These are phyloP conservation scores for Ophraella communa DNA, from an alignment of 2,888 invertebrate species.

Conservation along the genomic window DNA sequence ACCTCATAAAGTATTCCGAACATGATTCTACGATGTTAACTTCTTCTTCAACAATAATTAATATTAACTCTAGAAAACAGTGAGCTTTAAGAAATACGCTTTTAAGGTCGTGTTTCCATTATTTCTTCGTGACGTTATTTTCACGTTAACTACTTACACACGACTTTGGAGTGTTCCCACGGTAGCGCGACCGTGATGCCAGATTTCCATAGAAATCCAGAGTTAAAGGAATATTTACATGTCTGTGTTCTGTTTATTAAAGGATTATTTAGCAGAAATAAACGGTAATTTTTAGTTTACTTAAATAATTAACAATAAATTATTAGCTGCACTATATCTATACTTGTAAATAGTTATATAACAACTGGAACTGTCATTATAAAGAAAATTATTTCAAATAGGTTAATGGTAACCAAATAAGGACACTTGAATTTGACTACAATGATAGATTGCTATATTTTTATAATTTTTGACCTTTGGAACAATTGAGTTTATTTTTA, in stretches of 20 bases:
- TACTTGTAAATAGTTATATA: too few relatives aligned
- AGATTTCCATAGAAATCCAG: neutral
- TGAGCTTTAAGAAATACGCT: conserved; percentile 18
- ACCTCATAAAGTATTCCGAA: conserved; percentile 32
- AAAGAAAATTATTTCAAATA: too few relatives aligned
- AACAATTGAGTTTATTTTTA: too few relatives aligned
- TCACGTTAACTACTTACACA: conserved; percentile 54
- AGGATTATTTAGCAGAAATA: neutral
- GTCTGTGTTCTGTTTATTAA: neutral
- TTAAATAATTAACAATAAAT: too few relatives aligned
- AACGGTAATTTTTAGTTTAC: too few relatives aligned
- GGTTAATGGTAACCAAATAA: too few relatives aligned
- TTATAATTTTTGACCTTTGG: too few relatives aligned
- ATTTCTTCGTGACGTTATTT: conserved; percentile 46
- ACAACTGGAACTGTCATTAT: too few relatives aligned
- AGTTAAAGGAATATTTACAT: neutral
- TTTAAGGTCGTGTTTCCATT: conserved; percentile 35
- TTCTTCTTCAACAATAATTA: conserved; percentile 31
- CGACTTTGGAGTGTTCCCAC: conserved; percentile 53
- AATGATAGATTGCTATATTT: too few relatives aligned
- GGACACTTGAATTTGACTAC: too few relatives aligned
- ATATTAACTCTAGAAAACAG: conserved; percentile 31
- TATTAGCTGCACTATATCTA: too few relatives aligned
- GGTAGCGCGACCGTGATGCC: conserved; percentile 43
- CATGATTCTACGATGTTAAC: conserved; percentile 19